Evolutionary conservation across 2,888 invertebrate genomes (phyloP), one percentile per base, ranked within the genome.

Genomic region (Cataglyphis livida): DNA sequence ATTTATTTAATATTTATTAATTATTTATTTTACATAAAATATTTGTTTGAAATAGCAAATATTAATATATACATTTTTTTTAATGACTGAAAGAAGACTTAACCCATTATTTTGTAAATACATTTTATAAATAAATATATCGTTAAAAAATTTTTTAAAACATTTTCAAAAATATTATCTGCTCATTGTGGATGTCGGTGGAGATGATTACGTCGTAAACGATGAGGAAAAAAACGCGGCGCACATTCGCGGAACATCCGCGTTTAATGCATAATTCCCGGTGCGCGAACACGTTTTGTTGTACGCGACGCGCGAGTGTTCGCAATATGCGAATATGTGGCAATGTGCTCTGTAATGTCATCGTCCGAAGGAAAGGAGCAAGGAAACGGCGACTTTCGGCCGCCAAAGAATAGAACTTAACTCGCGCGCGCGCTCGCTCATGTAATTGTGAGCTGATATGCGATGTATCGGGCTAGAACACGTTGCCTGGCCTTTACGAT

Each of bases 371-470:
- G 59, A 79, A 79, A 79, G 71, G 48, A 41, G 70, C 21, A 44
- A 54, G 38, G 28, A 44, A 59, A 59, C 59, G 44, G 25, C 12
- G 57, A 28, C 66, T 66, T 66, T 48, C 71, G 57, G 38, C 54
- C n/a, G 12, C 66, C 28, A 4, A 54, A 41, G 18, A 18, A 28
- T 59, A 48, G 35, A 70, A 59, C 44, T 78, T 35, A 44, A 78
- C 57, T 68, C 65, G 65, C 66, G 41, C 57, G 66, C 41, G 38
- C 10, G 38, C 10, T 9, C 10, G 38, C 44, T 51, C 51, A n/a
- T 59, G 59, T 79, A 79, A 79, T 79, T 79, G 78, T 28, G 78
- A 79, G 71, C 44, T 70, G 41, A 54, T 65, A 65, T 41, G 18
- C 54, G 44, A n/a, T 74, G 61, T 68, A 79, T 79, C 65, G 32